Evolutionary conservation across 2,113 vertebrate species (phyloP).

Genomic region (Nycticebus coucang): DNA sequence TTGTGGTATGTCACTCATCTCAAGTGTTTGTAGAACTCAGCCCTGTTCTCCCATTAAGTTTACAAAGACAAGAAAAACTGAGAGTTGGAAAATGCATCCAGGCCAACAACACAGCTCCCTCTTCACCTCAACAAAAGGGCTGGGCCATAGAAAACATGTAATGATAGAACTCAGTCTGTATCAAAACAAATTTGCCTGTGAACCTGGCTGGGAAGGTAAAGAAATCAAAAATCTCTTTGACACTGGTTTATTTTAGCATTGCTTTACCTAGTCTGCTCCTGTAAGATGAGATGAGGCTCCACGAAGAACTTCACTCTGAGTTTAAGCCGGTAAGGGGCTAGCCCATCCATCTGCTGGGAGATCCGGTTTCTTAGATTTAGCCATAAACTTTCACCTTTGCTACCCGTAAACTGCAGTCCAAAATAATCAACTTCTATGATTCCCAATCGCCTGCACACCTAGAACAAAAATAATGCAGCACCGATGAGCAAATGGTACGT

Average conservation of each 20-base stretch:
- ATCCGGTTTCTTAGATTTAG: conserved; percentile 99
- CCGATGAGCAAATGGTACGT: not conserved
- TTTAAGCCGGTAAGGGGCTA: conserved; percentile 94
- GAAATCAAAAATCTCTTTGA: conserved; percentile 16
- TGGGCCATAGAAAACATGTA: not conserved
- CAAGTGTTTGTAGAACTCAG: not conserved
- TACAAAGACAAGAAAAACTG: conserved; percentile 14
- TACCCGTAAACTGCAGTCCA: conserved; percentile 96
- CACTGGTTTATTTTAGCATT: conserved; percentile 12
- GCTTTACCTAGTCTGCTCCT: conserved; percentile 96
- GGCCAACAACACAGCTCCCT: not conserved
- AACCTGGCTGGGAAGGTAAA: not conserved
- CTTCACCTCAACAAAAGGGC: not conserved
- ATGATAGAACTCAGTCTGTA: not conserved
- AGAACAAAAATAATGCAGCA: conserved; percentile 64
- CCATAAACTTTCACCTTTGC: conserved; percentile 98
- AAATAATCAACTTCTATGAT: conserved; percentile 99
- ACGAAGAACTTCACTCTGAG: conserved; percentile 98
- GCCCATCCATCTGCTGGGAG: conserved; percentile 97
- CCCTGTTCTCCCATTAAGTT: not conserved
- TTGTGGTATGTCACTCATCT: not conserved
- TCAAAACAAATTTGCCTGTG: not conserved
- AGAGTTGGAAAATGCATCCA: conserved; percentile 12
- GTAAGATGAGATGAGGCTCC: conserved; percentile 97
- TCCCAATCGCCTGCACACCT: conserved; percentile 97